Conservation (phyloP, 2,888 invertebrate species). For the Cremastinae sp. region DNA sequence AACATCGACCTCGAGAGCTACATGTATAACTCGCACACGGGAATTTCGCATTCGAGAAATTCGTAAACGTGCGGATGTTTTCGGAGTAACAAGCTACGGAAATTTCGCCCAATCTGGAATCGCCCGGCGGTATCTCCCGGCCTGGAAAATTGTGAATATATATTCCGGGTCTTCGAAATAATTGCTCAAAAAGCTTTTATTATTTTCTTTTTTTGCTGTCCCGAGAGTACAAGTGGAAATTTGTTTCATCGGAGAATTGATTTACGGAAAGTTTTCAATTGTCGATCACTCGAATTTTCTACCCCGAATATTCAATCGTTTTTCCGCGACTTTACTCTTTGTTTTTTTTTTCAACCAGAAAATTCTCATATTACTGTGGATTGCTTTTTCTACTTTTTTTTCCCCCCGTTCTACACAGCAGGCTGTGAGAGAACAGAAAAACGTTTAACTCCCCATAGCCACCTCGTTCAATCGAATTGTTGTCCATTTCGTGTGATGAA, state of each 20-base stretch:
- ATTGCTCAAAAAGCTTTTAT: not conserved
- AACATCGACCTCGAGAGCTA: not conserved
- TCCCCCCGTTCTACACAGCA: slow-evolving; percentile 9
- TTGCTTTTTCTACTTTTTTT: not conserved
- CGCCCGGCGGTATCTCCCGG: no score
- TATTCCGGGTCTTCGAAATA: no score
- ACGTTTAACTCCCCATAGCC: slow-evolving; percentile 41
- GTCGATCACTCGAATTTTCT: slow-evolving; percentile 28
- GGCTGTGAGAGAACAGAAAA: slow-evolving; percentile 21
- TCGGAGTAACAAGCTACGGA: no score
- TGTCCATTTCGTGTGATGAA: slow-evolving; percentile 36
- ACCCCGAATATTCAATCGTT: slow-evolving; percentile 33
- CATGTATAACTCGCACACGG: slow-evolving; percentile 3
- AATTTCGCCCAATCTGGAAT: no score
- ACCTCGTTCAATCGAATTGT: slow-evolving; percentile 43
- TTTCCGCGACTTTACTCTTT: not conserved
- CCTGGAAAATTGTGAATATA: no score
- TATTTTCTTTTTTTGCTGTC: no score
- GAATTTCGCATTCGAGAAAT: no score
- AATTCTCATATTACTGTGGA: not conserved
- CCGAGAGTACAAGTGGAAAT: no score
- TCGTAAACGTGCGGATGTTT: no score
- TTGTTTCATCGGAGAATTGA: not conserved
- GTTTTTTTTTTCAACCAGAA: slow-evolving; percentile 21
- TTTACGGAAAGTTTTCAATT: slow-evolving; percentile 5